phyloP scores from a whole-genome alignment of 2,888 invertebrate species.

The Agrypnus murinus region DNA sequence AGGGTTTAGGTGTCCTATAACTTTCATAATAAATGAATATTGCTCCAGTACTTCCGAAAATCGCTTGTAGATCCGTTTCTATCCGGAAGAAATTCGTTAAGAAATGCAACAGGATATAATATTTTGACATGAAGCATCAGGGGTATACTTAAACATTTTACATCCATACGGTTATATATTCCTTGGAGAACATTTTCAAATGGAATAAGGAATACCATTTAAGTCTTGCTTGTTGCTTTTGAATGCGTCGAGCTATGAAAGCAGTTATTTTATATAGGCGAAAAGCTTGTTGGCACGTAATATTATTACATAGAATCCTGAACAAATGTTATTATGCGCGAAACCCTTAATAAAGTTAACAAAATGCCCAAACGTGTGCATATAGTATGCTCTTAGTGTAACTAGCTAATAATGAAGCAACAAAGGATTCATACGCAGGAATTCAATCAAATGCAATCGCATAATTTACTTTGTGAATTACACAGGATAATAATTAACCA shows the following conservation, averaged over 20 bases:
- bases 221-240: conserved; percentile 3
- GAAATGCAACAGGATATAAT: conserved; percentile 13
- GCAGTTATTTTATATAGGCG: neutral
- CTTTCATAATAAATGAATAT: too few species aligned
- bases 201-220: conserved; percentile 11
- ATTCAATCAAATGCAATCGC: too few species aligned
- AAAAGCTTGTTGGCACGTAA: neutral
- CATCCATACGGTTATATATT: neutral
- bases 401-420: neutral
- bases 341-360: conserved; percentile 6
- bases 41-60: too few species aligned
- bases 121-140: conserved; percentile 5
- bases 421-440: too few species aligned
- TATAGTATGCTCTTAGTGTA: neutral
- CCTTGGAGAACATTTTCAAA: neutral
- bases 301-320: conserved; percentile 28
- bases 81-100: conserved; percentile 3
- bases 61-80: too few species aligned
- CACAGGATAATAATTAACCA: neutral
- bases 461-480: neutral
- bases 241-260: neutral
- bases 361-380: neutral
- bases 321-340: conserved; percentile 14
- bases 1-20: too few species aligned
- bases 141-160: conserved; percentile 17